Percentiles rank a stretch among this genome's conserved stretches.
These are phyloP conservation scores for Brachyptera risi DNA, from an alignment of 2,888 invertebrate species.

Conservation along the genomic window DNA sequence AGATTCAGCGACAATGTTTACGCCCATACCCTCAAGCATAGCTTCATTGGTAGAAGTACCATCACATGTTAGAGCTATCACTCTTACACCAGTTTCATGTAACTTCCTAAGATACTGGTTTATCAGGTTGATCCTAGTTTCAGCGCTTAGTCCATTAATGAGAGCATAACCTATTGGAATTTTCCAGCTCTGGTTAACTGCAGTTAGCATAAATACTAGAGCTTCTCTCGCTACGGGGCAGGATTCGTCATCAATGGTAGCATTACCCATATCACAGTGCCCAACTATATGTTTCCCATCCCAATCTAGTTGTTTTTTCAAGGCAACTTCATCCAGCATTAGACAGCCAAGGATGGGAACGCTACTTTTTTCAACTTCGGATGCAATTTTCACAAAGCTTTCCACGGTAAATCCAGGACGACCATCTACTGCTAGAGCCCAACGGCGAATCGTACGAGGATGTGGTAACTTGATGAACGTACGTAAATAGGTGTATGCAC, in stretches of 20 bases:
- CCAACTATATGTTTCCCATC: conserved; percentile 39
- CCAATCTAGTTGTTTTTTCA: conserved; percentile 34
- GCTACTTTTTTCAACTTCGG: neutral
- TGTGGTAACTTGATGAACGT: neutral
- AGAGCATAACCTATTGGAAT: conserved; percentile 39
- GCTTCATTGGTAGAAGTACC: conserved; percentile 36
- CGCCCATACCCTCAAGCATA: conserved; percentile 31
- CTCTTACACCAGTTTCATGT: conserved; percentile 34
- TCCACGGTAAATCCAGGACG: neutral
- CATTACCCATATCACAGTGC: conserved; percentile 37
- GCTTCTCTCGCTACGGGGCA: conserved; percentile 36
- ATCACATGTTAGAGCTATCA: conserved; percentile 38
- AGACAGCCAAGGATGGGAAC: neutral
- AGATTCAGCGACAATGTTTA: conserved; percentile 19
- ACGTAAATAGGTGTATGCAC: neutral
- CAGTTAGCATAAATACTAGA: conserved; percentile 36
- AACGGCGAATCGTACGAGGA: neutral
- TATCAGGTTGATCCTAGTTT: conserved; percentile 35
- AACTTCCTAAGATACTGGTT: conserved; percentile 33
- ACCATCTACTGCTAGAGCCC: neutral
- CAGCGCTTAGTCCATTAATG: conserved; percentile 35
- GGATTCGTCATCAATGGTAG: conserved; percentile 34
- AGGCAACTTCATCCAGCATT: conserved; percentile 22
- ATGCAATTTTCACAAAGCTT: neutral
- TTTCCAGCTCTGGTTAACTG: conserved; percentile 37